Conservation (phyloP, 2,888 invertebrate genomes). For the Pyrochroa serraticornis region DNA sequence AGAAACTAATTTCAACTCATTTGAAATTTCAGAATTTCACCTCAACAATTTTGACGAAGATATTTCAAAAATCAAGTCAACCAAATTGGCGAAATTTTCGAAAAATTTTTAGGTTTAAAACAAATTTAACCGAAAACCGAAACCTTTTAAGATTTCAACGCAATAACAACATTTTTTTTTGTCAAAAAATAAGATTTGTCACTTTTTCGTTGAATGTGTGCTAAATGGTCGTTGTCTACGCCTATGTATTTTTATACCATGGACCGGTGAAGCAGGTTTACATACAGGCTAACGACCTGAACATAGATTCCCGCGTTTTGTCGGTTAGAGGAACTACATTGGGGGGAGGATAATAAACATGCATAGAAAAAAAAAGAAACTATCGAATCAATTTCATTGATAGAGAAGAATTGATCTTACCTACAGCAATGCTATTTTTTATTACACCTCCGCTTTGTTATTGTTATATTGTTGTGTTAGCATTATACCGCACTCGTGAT, state of each 20-base stretch:
- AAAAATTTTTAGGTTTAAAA: too few species aligned
- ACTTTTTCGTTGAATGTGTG: not conserved
- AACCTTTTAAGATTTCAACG: too few species aligned
- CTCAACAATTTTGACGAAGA: too few species aligned
- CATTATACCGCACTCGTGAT: too few species aligned
- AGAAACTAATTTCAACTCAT: too few species aligned
- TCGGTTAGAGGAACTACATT: conserved; percentile 48
- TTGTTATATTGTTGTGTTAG: not conserved
- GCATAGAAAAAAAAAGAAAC: conserved; percentile 19
- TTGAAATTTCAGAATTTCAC: too few species aligned
- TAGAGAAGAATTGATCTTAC: conserved; percentile 11
- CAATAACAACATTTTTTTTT: too few species aligned
- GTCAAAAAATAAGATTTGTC: too few species aligned
- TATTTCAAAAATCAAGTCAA: too few species aligned
- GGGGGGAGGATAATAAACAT: conserved; percentile 27
- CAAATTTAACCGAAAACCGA: too few species aligned
- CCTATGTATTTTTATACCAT: conserved; percentile 46
- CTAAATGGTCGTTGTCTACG: conserved; percentile 29
- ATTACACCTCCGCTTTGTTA: not conserved
- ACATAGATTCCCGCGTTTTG: conserved; percentile 49
- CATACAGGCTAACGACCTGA: conserved; percentile 50
- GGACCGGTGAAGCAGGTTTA: conserved; percentile 52
- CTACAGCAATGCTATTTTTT: conserved; percentile 9
- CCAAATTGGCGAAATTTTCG: too few species aligned
- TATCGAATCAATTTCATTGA: conserved; percentile 29